Evolutionary conservation across 2,113 vertebrate genomes (phyloP).

Genomic region (Tautogolabrus adspersus): DNA sequence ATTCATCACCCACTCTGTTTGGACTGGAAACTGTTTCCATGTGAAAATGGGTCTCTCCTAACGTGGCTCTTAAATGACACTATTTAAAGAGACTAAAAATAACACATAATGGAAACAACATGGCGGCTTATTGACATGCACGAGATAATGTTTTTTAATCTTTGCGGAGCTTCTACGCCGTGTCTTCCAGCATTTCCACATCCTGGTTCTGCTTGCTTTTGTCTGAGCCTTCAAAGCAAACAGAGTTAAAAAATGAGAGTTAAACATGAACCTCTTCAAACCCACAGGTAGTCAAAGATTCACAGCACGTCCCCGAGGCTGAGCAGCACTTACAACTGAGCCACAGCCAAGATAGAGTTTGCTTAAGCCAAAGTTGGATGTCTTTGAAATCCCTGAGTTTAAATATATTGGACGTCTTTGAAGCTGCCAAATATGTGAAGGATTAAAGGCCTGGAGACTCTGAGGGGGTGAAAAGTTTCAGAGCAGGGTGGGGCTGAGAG

Average conservation of each 20-base stretch:
- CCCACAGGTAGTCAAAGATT: constrained; percentile 8
- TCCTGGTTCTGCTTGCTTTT: neutral
- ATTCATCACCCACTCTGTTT: constrained; percentile 80
- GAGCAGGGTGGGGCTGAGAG: neutral
- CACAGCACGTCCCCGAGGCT: neutral
- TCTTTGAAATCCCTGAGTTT: constrained; percentile 57
- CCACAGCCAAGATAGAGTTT: constrained; percentile 29
- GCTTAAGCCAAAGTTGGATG: constrained; percentile 33
- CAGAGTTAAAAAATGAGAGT: neutral
- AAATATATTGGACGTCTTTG: constrained; percentile 60
- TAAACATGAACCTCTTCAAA: neutral
- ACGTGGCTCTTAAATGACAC: constrained; percentile 62
- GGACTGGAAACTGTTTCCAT: constrained; percentile 81
- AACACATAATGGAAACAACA: constrained; percentile 74
- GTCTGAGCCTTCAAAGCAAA: neutral
- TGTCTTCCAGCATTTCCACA: too few relatives aligned
- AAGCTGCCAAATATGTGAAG: constrained; percentile 62
- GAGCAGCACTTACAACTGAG: constrained; percentile 15
- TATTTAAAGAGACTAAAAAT: constrained; percentile 73
- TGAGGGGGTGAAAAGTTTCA: constrained; percentile 43
- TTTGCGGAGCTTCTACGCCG: neutral
- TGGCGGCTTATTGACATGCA: constrained; percentile 44
- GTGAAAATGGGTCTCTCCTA: constrained; percentile 70
- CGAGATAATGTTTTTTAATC: constrained; percentile 14
- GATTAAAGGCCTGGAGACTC: constrained; percentile 48